Base-by-base conservation (phyloP, 2,113 vertebrate species). In the Azemiops feae region DNA sequence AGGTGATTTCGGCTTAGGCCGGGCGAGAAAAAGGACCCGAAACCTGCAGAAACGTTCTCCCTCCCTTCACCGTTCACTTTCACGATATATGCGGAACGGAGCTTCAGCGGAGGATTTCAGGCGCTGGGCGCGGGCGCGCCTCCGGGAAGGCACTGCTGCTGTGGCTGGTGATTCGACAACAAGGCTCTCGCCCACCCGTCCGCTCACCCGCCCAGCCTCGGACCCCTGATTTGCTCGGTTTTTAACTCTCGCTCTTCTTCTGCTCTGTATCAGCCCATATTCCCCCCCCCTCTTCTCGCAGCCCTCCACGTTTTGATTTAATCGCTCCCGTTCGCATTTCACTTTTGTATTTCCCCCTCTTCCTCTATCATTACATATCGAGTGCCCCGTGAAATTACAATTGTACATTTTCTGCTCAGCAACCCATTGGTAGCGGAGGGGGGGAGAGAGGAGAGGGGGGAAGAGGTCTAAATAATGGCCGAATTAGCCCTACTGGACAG, bases 401-500 rank as follows among this genome's bases (percentile, higher is more conserved):
- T 98, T 97, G 98, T 98, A 98, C 98, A 98, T 99, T 99, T 99
- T 99, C 98, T 98, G 98, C 99, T 99, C 99, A 98, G 98, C 98
- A 98, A 98, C 98, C 98, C 98, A 98, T 98, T 98, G 98, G 98
- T 98, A 96, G 97, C 95, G 97, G 97, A 97, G 43, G 54, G 47
- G 16, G 50, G 30, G 23, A 5, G 43, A 22, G 45, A 18, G 27
- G n/a, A 34, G 52, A n/a, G 60, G 64, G 55, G 55, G 39, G 98
- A 98, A 98, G 98, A 97, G 97, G 98, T 98, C 98, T 99, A 99
- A 99, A 99, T 99, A 99, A 99, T 99, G 98, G 98, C 98, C 98
- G 98, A 97, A 98, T 99, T 99, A 98, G 99, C 98, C 98, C 98
- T 98, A 99, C 98, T 99, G 99, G 99, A 99, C 99, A 99, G 98